Base-by-base conservation (phyloP, 2,888 invertebrate genomes). In the Drosophila cognata region DNA sequence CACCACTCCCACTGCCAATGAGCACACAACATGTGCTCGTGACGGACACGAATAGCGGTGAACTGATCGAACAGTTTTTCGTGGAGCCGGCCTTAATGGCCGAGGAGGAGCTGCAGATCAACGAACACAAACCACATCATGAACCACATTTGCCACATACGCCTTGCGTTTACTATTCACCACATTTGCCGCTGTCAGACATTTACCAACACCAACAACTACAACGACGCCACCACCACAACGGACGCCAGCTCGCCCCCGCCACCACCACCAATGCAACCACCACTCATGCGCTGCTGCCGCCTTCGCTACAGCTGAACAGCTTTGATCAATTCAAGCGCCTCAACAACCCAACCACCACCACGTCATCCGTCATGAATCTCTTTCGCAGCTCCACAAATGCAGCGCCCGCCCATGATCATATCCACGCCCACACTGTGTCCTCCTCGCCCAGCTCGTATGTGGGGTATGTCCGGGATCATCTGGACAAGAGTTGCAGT, bases 271-370 rank as follows among this genome's bases (percentile, higher is more conserved):
- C 74, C 63, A 57, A 57, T 57, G 71, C 33, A 57, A 81, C 50
- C 78, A 81, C 50, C 72, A 81, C 63, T 77, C 77, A 77, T 77
- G 81, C 82, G 75, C 71, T 75, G 80, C 77, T 77, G 73, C 77
- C 63, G 74, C 76, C 79, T 74, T 74, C 69, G 73, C 71, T 53
- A 56, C 56, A 56, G 18, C 79, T 86, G 70, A 85, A 92, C 67
- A 89, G 91, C 82, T 92, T 92, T 65, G 91, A 93, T 72, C 91
- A 90, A 71, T 90, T 93, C 72, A 93, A 93, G 83, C 91, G 89
- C 11, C 10, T 41, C 57, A 57, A 72, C 80, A 92, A 64, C 31
- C 33, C 31, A n/a, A 46, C 31, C 46, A 91, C 92, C 68, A 89
- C 91, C 67, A 89, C 56, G 38, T 56, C 92, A 69, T 92, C 93